A percentile compares a stretch with the other conserved stretches of the same genome.
phyloP scores from a whole-genome alignment of 2,113 vertebrate genomes.

The Strix aluco region DNA sequence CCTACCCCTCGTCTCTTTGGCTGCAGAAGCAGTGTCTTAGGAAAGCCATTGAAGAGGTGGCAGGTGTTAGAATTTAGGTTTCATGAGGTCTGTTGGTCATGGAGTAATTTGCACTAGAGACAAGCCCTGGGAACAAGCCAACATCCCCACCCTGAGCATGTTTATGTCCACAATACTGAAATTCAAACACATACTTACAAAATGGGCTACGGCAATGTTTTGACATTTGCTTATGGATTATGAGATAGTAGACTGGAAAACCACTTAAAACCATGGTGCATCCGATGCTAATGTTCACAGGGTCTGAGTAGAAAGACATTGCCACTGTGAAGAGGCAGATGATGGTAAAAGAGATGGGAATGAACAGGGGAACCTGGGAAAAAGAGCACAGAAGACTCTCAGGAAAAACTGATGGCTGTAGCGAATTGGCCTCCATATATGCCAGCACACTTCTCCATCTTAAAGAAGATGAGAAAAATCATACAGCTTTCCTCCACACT shows the following conservation, averaged over 20 bases:
- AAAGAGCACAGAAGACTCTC: not conserved
- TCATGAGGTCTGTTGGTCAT: not conserved
- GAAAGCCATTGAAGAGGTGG: not conserved
- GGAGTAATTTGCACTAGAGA: not conserved
- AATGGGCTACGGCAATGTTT: conserved; percentile 5
- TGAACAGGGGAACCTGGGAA: conserved; percentile 67
- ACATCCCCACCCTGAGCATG: accelerated
- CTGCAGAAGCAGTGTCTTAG: not conserved
- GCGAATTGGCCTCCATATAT: accelerated
- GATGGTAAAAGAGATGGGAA: conserved; percentile 69
- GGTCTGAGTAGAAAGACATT: conserved; percentile 77
- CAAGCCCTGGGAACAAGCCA: not conserved
- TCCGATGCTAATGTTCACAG: conserved; percentile 70
- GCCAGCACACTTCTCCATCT: not conserved
- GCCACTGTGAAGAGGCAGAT: conserved; percentile 73
- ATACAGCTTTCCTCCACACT: not conserved
- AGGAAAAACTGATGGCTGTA: not conserved
- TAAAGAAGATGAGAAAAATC: not conserved
- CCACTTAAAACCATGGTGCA: conserved; percentile 71
- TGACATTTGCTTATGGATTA: conserved; percentile 38
- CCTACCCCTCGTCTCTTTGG: not conserved
- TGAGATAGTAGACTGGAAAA: conserved; percentile 74
- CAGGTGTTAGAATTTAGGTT: not conserved
- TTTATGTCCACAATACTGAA: not conserved
- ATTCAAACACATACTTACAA: conserved; percentile 43